A percentile compares a stretch with the other conserved stretches of the same genome.
phyloP scores from a whole-genome alignment of 2,888 invertebrate species.

The Anarsia innoxiella region DNA sequence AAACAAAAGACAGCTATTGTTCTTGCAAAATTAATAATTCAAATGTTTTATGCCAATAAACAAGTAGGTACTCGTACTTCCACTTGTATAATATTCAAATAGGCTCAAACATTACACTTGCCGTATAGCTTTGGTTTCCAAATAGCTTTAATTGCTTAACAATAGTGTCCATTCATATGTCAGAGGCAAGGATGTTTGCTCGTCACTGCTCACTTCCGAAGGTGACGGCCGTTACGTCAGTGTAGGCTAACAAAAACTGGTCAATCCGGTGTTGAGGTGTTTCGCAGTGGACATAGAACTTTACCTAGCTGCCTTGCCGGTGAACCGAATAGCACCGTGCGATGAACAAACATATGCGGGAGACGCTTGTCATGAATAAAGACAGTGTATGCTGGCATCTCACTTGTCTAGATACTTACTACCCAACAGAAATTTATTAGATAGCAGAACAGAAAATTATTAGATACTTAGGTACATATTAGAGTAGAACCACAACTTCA shows the following conservation, averaged over 20 bases:
- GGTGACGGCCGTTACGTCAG: slow-evolving; percentile 29
- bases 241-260: slow-evolving; percentile 31
- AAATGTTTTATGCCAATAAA: no score
- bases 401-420: background rate
- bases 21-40: no score
- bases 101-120: no score
- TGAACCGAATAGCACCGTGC: slow-evolving; percentile 45
- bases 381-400: slow-evolving; percentile 20
- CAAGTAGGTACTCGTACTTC: no score
- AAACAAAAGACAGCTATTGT: no score
- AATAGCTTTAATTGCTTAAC: slow-evolving; percentile 15
- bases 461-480: no score
- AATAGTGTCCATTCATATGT: slow-evolving; percentile 18
- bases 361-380: slow-evolving; percentile 37
- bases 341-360: slow-evolving; percentile 50
- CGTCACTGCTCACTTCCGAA: slow-evolving; percentile 39
- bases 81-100: no score
- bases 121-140: no score
- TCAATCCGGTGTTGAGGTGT: slow-evolving; percentile 25
- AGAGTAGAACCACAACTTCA: no score
- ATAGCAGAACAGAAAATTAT: no score
- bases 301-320: slow-evolving; percentile 36
- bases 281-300: slow-evolving; percentile 53
- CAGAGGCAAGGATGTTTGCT: slow-evolving; percentile 34
- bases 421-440: no score